These are phyloP conservation scores for Indri indri DNA, from an alignment of 2,113 vertebrate genomes.

Conservation along the genomic window DNA sequence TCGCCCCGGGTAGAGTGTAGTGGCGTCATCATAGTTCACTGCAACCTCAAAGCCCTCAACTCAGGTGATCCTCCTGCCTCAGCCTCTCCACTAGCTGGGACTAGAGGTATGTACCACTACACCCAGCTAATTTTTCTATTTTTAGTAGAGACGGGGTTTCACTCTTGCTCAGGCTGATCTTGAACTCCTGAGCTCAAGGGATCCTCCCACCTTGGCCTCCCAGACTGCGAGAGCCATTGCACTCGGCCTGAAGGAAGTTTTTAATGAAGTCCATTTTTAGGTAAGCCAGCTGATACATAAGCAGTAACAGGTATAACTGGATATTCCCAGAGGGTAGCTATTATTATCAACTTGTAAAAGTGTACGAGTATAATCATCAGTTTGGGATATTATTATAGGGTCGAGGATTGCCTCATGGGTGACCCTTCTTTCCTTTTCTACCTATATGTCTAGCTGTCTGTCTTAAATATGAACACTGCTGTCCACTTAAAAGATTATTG, in stretches of 20 bases:
- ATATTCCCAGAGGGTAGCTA: neutral
- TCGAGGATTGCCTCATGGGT: neutral
- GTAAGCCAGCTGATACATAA: constrained; percentile 6
- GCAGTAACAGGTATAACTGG: constrained; percentile 40
- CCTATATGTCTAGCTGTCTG: neutral
- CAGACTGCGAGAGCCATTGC: too few species aligned
- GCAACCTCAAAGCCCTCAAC: too few species aligned
- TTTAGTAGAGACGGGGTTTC: too few species aligned
- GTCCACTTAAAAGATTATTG: neutral
- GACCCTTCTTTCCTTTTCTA: neutral
- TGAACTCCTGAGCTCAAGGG: too few species aligned
- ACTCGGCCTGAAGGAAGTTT: neutral
- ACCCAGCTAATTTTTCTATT: too few species aligned
- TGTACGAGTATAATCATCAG: neutral
- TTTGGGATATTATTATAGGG: constrained; percentile 10
- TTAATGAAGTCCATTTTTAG: constrained; percentile 1
- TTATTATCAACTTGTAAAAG: constrained; percentile 47
- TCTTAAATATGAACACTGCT: neutral
- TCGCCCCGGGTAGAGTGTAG: too few species aligned
- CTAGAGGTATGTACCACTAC: too few species aligned
- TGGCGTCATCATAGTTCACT: too few species aligned
- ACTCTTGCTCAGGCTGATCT: too few species aligned
- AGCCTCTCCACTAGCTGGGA: too few species aligned
- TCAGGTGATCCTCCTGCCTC: too few species aligned
- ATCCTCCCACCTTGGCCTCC: too few species aligned